These are phyloP conservation scores for Sardina pilchardus DNA, from an alignment of 2,113 vertebrate species.

Conservation along the genomic window DNA sequence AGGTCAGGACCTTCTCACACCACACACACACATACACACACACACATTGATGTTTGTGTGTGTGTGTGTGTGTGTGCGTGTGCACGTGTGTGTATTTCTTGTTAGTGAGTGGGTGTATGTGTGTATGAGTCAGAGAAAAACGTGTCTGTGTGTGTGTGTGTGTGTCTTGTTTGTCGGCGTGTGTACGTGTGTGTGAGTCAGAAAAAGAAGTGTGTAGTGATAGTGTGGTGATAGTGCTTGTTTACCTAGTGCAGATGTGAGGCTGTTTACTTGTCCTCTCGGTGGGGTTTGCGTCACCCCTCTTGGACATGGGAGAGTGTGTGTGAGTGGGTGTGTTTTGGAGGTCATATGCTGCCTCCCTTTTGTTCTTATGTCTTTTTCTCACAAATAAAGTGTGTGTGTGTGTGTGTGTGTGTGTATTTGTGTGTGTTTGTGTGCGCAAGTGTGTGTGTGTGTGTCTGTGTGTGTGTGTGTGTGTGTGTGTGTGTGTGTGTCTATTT, in stretches of 20 bases:
- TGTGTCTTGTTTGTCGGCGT: background rate
- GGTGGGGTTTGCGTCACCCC: background rate
- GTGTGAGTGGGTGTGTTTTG: background rate
- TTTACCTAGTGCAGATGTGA: background rate
- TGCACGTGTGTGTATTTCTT: too few species aligned
- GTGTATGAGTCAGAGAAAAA: background rate
- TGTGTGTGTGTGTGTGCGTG: background rate
- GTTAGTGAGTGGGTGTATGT: background rate
- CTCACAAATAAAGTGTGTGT: background rate
- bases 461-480: background rate
- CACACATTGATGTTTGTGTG: background rate
- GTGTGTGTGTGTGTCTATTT: background rate
- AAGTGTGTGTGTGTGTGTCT: background rate
- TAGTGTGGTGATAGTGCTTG: constrained; percentile 10
- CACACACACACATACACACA: background rate
- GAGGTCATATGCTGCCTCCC: background rate
- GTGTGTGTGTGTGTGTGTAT: background rate
- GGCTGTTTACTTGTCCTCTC: constrained; percentile 1
- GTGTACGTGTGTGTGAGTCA: background rate
- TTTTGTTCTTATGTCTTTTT: too few species aligned
- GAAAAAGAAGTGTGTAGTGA: background rate
- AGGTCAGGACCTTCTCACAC: background rate
- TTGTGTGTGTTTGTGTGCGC: background rate
- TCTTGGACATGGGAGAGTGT: background rate
- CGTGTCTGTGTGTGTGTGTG: background rate